phyloP scores from a whole-genome alignment of 2,113 vertebrate species.

The Tamias sibiricus region DNA sequence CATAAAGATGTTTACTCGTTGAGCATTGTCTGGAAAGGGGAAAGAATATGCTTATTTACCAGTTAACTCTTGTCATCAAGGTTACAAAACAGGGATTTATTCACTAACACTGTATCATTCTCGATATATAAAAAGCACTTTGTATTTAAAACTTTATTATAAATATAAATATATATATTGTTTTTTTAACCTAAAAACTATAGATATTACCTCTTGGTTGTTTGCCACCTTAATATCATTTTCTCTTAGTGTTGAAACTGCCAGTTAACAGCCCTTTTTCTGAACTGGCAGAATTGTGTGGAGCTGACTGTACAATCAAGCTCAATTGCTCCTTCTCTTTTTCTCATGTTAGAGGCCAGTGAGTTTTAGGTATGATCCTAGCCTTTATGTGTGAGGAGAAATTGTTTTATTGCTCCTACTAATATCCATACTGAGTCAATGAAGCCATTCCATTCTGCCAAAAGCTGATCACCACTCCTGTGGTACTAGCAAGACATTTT shows the following conservation, averaged over 20 bases:
- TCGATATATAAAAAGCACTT: constrained; percentile 90
- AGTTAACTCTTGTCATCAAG: constrained; percentile 81
- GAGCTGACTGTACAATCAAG: constrained; percentile 31
- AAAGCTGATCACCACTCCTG: constrained; percentile 59
- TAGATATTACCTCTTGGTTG: constrained; percentile 86
- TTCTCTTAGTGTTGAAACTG: constrained; percentile 77
- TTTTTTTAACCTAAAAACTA: constrained; percentile 86
- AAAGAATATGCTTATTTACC: constrained; percentile 50
- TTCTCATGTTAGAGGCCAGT: constrained; percentile 6
- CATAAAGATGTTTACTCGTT: constrained; percentile 66
- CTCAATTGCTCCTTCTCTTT: background rate
- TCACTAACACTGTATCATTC: constrained; percentile 89
- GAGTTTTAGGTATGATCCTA: constrained; percentile 10
- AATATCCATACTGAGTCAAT: constrained; percentile 43
- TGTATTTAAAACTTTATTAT: constrained; percentile 88
- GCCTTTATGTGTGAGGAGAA: constrained; percentile 41
- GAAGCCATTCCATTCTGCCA: constrained; percentile 53
- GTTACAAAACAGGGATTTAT: constrained; percentile 86
- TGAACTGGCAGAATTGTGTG: constrained; percentile 70
- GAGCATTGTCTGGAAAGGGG: constrained; percentile 66
- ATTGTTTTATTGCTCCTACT: constrained; percentile 3
- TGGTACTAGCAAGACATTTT: constrained; percentile 75
- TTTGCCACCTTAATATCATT: constrained; percentile 83
- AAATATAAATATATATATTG: constrained; percentile 80
- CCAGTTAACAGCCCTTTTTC: constrained; percentile 61